Evolutionary conservation across 2,797 vertebrate genomes (phyloP).

Genomic region (Silurus lanzhouensis): DNA sequence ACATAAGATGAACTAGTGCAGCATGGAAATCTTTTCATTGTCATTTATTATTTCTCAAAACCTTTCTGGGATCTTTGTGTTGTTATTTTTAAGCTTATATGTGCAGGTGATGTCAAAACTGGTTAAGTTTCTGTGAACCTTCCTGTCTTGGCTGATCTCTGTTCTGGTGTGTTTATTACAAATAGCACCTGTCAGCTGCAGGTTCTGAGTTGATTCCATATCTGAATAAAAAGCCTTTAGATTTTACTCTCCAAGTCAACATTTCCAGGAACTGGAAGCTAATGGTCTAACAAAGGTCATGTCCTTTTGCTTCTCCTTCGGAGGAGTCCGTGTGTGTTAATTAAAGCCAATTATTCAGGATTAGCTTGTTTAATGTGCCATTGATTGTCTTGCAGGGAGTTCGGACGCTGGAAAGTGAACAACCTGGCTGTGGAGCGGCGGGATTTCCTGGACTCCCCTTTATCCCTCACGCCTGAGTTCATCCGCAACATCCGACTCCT

Average conservation of each 20-base stretch:
- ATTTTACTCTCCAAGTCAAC: constrained; percentile 34
- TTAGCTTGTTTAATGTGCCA: constrained; percentile 37
- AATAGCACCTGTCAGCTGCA: constrained; percentile 62
- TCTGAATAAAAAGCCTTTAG: constrained; percentile 3
- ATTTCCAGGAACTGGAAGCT: constrained; percentile 46
- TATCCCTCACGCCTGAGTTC: constrained; percentile 94
- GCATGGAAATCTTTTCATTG: neutral
- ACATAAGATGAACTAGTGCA: constrained; percentile 9
- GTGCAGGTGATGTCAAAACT: constrained; percentile 41
- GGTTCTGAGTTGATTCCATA: constrained; percentile 35
- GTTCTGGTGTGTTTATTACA: constrained; percentile 61
- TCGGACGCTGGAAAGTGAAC: constrained; percentile 98
- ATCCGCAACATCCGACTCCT: constrained; percentile 90
- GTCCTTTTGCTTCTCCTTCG: constrained; percentile 25
- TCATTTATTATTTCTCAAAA: neutral
- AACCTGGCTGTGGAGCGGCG: constrained; percentile 93
- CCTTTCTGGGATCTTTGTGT: constrained; percentile 17
- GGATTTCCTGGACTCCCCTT: constrained; percentile 89
- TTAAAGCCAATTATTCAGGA: constrained; percentile 46
- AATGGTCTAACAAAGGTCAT: constrained; percentile 40
- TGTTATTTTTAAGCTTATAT: constrained; percentile 42
- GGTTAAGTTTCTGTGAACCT: constrained; percentile 42
- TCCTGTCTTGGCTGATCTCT: constrained; percentile 54
- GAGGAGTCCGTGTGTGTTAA: constrained; percentile 40
- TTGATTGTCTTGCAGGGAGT: constrained; percentile 82